phyloP scores from a whole-genome alignment of 2,888 invertebrate genomes.

The Isotomurus palustris region DNA sequence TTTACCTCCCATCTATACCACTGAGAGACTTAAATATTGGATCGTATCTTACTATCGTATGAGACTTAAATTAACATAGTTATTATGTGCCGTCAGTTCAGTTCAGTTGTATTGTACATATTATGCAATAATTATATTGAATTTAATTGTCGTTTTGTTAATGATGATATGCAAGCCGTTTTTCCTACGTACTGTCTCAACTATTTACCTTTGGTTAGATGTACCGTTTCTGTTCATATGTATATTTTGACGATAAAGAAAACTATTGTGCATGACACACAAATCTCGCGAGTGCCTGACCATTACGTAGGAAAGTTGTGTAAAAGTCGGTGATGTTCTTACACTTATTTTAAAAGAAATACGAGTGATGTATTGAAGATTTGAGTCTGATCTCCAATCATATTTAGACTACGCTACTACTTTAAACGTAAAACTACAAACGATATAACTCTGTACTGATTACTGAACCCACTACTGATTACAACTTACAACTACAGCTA shows the following conservation, averaged over 20 bases:
- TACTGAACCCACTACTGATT: too few relatives aligned
- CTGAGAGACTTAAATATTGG: constrained; percentile 7
- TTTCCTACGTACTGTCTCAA: constrained; percentile 10
- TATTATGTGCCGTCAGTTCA: constrained; percentile 27
- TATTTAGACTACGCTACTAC: too few relatives aligned
- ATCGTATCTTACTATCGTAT: neutral
- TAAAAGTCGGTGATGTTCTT: neutral
- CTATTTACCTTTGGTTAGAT: too few relatives aligned
- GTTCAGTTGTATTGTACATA: constrained; percentile 18
- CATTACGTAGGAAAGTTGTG: neutral
- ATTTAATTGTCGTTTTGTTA: neutral
- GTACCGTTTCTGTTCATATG: neutral
- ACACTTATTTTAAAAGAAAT: neutral
- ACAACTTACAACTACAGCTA: too few relatives aligned
- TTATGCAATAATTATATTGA: neutral
- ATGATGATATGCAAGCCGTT: neutral
- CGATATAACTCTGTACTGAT: too few relatives aligned
- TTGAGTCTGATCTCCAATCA: constrained; percentile 5
- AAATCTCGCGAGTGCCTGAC: constrained; percentile 1
- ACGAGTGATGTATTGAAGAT: neutral
- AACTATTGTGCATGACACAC: neutral
- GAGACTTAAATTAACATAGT: constrained; percentile 6
- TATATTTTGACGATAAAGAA: neutral
- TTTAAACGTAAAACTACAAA: too few relatives aligned
- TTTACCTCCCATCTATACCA: constrained; percentile 12